These are phyloP conservation scores for Lamprotornis superbus DNA, from an alignment of 2,113 vertebrate species.

Conservation along the genomic window DNA sequence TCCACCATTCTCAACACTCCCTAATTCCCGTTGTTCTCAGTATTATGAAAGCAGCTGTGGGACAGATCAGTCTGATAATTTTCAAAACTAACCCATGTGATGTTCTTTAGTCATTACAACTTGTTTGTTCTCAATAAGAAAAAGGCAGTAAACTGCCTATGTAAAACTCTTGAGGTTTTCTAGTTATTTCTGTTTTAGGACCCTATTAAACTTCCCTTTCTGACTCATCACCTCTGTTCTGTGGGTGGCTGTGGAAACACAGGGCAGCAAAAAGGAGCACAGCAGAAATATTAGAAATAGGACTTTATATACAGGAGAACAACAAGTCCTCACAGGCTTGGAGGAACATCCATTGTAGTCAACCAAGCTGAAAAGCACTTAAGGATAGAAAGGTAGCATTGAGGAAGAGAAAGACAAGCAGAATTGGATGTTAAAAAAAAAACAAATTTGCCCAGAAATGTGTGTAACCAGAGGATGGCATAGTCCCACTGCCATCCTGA, in stretches of 20 bases:
- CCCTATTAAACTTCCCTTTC: constrained; percentile 13
- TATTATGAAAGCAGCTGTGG: neutral
- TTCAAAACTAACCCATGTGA: neutral
- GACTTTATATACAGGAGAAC: neutral
- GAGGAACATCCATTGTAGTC: neutral
- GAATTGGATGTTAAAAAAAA: neutral
- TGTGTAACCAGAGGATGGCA: neutral
- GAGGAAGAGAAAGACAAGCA: neutral
- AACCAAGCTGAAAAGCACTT: neutral
- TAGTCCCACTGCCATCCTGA: neutral
- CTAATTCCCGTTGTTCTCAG: neutral
- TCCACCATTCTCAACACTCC: neutral
- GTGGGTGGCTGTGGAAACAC: neutral
- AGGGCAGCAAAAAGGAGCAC: neutral
- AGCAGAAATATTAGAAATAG: neutral
- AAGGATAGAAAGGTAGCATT: neutral
- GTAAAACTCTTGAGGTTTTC: constrained; percentile 32
- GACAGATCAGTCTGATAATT: neutral
- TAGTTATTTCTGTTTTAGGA: constrained; percentile 26
- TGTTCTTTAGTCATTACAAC: neutral
- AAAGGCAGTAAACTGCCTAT: neutral
- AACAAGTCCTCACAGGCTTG: neutral
- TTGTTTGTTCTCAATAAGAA: constrained; percentile 1
- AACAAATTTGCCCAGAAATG: neutral
- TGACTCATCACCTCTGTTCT: constrained; percentile 37